Percentiles rank a stretch among this genome's conserved stretches.
Conservation (phyloP, 1,140 invertebrate species). For the Agrilus planipennis region DNA sequence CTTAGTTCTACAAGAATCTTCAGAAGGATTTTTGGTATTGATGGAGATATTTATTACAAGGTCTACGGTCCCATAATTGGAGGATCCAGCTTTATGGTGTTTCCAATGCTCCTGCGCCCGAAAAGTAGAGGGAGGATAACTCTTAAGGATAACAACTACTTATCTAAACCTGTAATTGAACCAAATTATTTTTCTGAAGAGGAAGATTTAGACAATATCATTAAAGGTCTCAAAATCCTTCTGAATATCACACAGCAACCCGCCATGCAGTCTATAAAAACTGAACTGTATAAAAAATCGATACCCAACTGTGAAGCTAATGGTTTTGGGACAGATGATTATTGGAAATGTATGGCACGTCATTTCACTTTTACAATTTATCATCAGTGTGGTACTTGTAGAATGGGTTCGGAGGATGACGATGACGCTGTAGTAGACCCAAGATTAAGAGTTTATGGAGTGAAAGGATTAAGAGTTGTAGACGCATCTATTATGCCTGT, state of each 20-base stretch:
- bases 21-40: conserved; percentile 31
- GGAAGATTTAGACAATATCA: conserved; percentile 32
- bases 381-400: conserved; percentile 70
- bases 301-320: conserved; percentile 64
- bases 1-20: conserved; percentile 33
- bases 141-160: conserved; percentile 53
- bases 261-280: conserved; percentile 29
- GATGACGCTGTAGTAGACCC: conserved; percentile 58
- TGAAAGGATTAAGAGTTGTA: conserved; percentile 54
- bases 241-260: conserved; percentile 29
- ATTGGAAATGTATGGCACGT: conserved; percentile 59
- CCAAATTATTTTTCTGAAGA: conserved; percentile 62
- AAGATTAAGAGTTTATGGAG: conserved; percentile 53
- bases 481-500: conserved; percentile 56
- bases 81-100: conserved; percentile 27
- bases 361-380: conserved; percentile 61
- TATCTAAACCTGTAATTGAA: conserved; percentile 65
- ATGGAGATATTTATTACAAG: conserved; percentile 30
- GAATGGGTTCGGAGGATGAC: conserved; percentile 66
- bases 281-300: conserved; percentile 44
- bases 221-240: conserved; percentile 29
- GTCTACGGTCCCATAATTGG: conserved; percentile 30
- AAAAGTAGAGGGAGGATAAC: conserved; percentile 56
- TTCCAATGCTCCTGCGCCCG: conserved; percentile 57
- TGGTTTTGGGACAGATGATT: conserved; percentile 60